phyloP scores from a whole-genome alignment of 2,797 vertebrate species.

The Pagetopsis macropterus region DNA sequence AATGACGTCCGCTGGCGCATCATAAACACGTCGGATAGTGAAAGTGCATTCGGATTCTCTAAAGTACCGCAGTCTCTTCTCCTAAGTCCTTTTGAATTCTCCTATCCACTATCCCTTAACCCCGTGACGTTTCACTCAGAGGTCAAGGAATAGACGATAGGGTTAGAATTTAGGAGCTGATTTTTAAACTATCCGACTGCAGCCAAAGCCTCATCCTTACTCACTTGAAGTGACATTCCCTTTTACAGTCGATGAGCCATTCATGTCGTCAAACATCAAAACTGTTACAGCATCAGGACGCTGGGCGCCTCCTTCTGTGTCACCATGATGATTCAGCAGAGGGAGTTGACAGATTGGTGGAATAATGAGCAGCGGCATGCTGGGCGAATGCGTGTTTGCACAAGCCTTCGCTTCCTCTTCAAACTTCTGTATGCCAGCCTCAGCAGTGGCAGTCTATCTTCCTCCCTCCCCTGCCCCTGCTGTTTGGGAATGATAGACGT shows the following conservation, averaged over 20 bases:
- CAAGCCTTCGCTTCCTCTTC: conserved; percentile 51
- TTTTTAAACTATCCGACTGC: too few species aligned
- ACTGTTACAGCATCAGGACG: conserved; percentile 49
- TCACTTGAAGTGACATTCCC: conserved; percentile 28
- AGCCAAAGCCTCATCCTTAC: conserved; percentile 15
- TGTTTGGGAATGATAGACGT: conserved; percentile 39
- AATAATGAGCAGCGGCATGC: conserved; percentile 72
- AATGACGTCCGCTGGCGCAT: too few species aligned
- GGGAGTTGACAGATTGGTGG: conserved; percentile 66
- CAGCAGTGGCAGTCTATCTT: conserved; percentile 47
- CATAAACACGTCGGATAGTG: too few species aligned
- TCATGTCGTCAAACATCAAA: conserved; percentile 63
- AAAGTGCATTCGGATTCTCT: too few species aligned
- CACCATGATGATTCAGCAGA: conserved; percentile 62
- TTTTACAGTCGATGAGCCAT: conserved; percentile 64
- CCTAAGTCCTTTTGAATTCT: too few species aligned
- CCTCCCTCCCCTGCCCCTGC: conserved; percentile 38
- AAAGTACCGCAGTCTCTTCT: too few species aligned
- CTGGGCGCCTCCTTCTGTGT: conserved; percentile 44
- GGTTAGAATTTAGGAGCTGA: too few species aligned
- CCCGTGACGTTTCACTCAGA: too few species aligned
- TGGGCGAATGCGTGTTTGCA: conserved; percentile 51
- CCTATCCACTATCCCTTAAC: too few species aligned
- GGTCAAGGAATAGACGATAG: too few species aligned
- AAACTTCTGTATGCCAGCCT: conserved; percentile 38